These are phyloP conservation scores for Lethenteron camtschaticum DNA, from an alignment of 2,113 vertebrate species.

Conservation along the genomic window DNA sequence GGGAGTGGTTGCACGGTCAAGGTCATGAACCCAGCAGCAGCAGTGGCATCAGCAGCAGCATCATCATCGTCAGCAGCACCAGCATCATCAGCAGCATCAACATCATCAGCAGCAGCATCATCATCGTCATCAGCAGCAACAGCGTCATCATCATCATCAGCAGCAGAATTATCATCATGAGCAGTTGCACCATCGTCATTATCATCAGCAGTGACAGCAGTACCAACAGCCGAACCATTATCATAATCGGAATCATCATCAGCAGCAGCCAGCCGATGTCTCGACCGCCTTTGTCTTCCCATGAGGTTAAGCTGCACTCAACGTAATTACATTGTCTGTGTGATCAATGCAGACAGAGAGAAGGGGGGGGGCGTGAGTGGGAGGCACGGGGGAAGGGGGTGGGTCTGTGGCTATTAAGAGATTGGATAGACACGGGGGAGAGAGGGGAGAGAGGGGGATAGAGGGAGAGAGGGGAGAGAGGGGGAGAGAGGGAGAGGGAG, in stretches of 20 bases:
- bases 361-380: neutral
- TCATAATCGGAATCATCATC: neutral
- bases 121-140: too few relatives aligned
- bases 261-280: neutral
- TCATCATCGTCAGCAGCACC: too few relatives aligned
- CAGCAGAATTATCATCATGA: too few relatives aligned
- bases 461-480: too few relatives aligned
- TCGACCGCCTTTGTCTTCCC: neutral
- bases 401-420: neutral
- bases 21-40: too few relatives aligned
- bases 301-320: neutral
- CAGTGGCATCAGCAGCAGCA: too few relatives aligned
- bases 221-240: neutral
- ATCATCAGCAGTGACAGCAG: neutral
- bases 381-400: neutral
- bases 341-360: neutral
- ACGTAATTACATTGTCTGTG: neutral
- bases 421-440: neutral
- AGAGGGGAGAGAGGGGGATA: neutral
- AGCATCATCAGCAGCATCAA: too few relatives aligned
- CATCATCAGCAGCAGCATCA: too few relatives aligned
- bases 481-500: too few relatives aligned
- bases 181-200: too few relatives aligned
- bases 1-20: too few relatives aligned
- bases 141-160: too few relatives aligned